Percentiles rank a stretch among this genome's conserved stretches.
Conservation (phyloP, 2,113 vertebrate species). For the Cyphomyrus plagiostoma region DNA sequence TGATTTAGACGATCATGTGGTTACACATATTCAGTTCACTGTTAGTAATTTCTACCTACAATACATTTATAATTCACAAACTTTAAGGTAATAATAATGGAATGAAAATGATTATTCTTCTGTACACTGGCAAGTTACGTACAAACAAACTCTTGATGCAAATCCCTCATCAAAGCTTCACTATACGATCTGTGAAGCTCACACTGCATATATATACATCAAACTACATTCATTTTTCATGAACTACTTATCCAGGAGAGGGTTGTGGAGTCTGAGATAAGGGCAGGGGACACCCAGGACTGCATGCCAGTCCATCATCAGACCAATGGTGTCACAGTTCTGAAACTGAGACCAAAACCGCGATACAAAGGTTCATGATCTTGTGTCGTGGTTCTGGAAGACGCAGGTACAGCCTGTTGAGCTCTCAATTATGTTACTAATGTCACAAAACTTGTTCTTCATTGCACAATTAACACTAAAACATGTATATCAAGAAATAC, state of each 20-base stretch:
- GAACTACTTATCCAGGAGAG: neutral
- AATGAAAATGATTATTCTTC: neutral
- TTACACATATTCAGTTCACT: neutral
- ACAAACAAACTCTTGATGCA: neutral
- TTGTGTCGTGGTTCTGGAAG: neutral
- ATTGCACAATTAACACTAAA: neutral
- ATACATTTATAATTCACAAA: neutral
- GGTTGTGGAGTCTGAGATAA: neutral
- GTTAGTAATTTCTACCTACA: neutral
- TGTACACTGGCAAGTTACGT: neutral
- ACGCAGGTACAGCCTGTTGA: neutral
- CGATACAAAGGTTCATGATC: neutral
- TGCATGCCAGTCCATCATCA: neutral
- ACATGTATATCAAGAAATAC: too few relatives aligned
- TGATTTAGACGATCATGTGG: neutral
- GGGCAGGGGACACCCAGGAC: neutral
- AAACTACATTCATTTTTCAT: neutral
- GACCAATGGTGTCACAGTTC: neutral
- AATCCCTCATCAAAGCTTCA: neutral
- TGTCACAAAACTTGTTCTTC: neutral
- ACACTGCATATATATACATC: neutral
- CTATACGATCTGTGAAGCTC: neutral
- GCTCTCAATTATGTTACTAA: neutral
- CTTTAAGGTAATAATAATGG: neutral
- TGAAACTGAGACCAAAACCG: neutral